A percentile compares a stretch with the other conserved stretches of the same genome.
Conservation (phyloP, 2,888 invertebrate species). For the Pseudococcus jackbeardsleyi region DNA sequence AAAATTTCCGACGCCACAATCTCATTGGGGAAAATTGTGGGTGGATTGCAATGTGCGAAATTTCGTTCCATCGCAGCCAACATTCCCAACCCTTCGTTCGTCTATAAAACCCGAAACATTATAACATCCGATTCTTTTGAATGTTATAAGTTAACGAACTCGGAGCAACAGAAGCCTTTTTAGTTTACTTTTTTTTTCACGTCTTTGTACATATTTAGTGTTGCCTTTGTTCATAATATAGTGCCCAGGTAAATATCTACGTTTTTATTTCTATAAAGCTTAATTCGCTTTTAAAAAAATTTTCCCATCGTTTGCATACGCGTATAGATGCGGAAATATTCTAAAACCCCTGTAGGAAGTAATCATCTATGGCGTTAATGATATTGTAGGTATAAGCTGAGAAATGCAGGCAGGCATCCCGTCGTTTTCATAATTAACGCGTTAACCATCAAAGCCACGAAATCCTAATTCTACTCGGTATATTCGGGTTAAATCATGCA, state of each 20-base stretch:
- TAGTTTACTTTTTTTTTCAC: constrained; percentile 25
- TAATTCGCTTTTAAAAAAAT: not conserved
- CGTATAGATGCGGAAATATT: not conserved
- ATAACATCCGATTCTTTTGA: constrained; percentile 50
- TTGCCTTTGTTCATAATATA: not conserved
- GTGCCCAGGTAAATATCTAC: constrained; percentile 19
- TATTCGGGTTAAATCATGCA: constrained; percentile 9
- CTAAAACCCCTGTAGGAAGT: constrained; percentile 1
- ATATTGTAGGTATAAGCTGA: constrained; percentile 27
- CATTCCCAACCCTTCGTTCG: constrained; percentile 8
- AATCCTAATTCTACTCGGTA: too few relatives aligned
- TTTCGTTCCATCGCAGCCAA: constrained; percentile 16
- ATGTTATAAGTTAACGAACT: constrained; percentile 60
- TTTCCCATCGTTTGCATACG: not conserved
- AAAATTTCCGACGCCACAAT: constrained; percentile 45
- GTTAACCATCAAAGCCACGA: not conserved
- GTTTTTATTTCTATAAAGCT: not conserved
- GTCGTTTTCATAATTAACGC: constrained; percentile 14
- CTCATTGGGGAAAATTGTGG: constrained; percentile 25
- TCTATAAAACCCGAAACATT: constrained; percentile 60
- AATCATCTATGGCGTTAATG: constrained; percentile 24
- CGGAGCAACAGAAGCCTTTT: constrained; percentile 24
- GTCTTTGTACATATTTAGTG: constrained; percentile 29
- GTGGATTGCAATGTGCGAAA: constrained; percentile 53
- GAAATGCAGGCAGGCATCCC: constrained; percentile 38